Percentiles rank a stretch among this genome's conserved stretches.
Conservation (phyloP, 2,797 vertebrate genomes). For the Tinamus major region DNA sequence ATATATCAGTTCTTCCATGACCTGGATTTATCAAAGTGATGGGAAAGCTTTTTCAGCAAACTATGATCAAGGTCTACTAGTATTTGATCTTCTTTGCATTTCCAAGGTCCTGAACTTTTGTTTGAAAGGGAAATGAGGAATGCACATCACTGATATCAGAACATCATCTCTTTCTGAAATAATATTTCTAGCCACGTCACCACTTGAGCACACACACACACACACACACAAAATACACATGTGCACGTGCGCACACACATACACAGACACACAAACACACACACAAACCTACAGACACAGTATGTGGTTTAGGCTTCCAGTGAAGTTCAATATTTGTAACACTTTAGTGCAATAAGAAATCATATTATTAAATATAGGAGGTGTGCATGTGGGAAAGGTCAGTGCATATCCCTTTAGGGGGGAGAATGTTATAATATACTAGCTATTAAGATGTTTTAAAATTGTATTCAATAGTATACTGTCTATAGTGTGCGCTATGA, state of each 20-base stretch:
- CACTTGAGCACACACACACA: not conserved
- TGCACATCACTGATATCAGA: conserved; percentile 95
- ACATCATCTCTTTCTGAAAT: conserved; percentile 50
- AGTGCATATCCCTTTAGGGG: conserved; percentile 84
- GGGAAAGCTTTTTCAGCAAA: conserved; percentile 67
- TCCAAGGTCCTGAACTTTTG: conserved; percentile 73
- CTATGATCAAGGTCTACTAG: conserved; percentile 27
- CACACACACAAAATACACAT: not conserved
- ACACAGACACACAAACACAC: not conserved
- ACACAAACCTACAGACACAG: conserved; percentile 49
- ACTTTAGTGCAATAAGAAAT: conserved; percentile 95
- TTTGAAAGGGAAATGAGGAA: conserved; percentile 90
- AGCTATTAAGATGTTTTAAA: conserved; percentile 82
- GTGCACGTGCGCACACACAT: not conserved
- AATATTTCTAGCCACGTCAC: not conserved
- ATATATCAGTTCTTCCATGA: conserved; percentile 89
- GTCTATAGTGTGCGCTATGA: conserved; percentile 82
- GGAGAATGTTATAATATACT: conserved; percentile 85
- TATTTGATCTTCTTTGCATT: conserved; percentile 64
- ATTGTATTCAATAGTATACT: conserved; percentile 83
- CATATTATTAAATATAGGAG: conserved; percentile 84
- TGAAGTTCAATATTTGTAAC: conserved; percentile 92
- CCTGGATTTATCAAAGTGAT: conserved; percentile 66
- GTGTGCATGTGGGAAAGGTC: conserved; percentile 85
- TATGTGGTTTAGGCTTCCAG: conserved; percentile 87